Conservation (phyloP, 2,797 vertebrate genomes). For the Phoxinus dragarum region DNA sequence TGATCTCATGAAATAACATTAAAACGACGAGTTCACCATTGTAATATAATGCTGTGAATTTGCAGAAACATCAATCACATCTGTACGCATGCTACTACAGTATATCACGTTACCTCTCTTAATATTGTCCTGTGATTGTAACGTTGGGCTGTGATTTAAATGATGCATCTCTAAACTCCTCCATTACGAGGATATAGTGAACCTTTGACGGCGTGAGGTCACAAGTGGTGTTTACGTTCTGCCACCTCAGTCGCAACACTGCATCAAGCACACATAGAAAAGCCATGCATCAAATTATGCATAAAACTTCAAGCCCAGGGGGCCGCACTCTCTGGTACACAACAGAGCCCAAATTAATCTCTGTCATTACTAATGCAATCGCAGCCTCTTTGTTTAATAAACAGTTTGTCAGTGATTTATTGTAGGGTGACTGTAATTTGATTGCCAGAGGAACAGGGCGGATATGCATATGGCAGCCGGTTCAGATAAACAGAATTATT, state of each 20-base stretch:
- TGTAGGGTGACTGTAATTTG: constrained; percentile 73
- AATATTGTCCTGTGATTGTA: constrained; percentile 26
- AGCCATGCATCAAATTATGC: constrained; percentile 68
- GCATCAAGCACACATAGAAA: constrained; percentile 62
- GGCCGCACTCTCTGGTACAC: constrained; percentile 82
- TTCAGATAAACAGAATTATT: constrained; percentile 72
- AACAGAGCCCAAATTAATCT: constrained; percentile 87
- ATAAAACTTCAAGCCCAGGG: constrained; percentile 67
- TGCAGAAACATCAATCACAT: background rate
- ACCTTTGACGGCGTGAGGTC: constrained; percentile 50
- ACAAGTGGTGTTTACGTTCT: constrained; percentile 62
- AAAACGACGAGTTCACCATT: background rate
- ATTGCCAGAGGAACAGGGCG: constrained; percentile 66
- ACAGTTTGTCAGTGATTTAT: constrained; percentile 87
- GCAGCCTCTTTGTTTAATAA: constrained; percentile 90
- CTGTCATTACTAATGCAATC: constrained; percentile 87
- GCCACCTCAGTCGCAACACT: constrained; percentile 55
- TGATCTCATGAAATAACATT: background rate
- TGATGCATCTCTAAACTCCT: constrained; percentile 32
- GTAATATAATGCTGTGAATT: background rate
- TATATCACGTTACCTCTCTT: constrained; percentile 18
- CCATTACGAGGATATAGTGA: constrained; percentile 55
- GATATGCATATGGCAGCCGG: constrained; percentile 68
- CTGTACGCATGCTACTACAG: background rate
- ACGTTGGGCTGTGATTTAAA: constrained; percentile 45